Percentiles rank a stretch among this genome's conserved stretches.
phyloP scores from a whole-genome alignment of 2,888 invertebrate genomes.

The Podabrus alpinus region DNA sequence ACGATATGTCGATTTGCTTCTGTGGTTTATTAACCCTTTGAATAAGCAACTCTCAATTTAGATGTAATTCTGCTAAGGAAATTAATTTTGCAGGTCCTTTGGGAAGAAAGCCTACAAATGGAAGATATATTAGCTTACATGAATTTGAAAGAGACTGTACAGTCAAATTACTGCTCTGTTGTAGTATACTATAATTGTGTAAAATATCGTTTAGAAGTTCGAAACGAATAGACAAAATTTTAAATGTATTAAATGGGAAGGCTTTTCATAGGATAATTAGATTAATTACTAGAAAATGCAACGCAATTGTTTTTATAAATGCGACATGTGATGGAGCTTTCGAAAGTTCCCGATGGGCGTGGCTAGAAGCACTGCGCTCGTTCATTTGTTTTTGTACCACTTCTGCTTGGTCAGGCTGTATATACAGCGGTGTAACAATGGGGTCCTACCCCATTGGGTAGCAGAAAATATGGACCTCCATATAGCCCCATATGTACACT shows the following conservation, averaged over 20 bases:
- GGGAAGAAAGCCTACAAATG: not conserved
- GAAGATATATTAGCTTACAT: not conserved
- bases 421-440: no score
- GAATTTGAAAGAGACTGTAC: not conserved
- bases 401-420: no score
- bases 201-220: not conserved
- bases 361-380: no score
- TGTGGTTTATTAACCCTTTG: slow-evolving; percentile 7
- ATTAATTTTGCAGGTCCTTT: not conserved
- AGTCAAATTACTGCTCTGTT: not conserved
- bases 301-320: not conserved
- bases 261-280: not conserved
- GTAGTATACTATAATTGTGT: not conserved
- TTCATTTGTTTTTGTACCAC: no score
- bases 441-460: no score
- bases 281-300: not conserved
- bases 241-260: not conserved
- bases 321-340: no score
- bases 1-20: slow-evolving; percentile 10
- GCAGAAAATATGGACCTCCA: no score
- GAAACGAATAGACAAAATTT: not conserved
- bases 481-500: no score
- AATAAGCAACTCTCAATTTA: not conserved
- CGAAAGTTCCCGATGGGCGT: no score
- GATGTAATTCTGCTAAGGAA: not conserved